Evolutionary conservation across 1,140 invertebrate genomes (phyloP).

Genomic region (Lordiphosa stackelbergi): DNA sequence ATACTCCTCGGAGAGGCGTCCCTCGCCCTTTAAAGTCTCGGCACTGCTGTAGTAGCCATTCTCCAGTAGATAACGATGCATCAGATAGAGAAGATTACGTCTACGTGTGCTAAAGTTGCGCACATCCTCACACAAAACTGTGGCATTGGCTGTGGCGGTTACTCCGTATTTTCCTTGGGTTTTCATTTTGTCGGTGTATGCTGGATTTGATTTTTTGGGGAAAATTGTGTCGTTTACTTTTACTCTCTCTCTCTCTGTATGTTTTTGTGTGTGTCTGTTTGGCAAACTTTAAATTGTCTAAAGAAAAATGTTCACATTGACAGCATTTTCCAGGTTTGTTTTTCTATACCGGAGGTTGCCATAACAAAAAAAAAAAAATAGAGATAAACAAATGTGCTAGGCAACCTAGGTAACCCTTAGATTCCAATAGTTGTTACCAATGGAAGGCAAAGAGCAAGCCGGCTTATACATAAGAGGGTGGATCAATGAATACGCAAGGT

Average conservation of each 20-base stretch:
- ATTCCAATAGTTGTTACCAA: no score
- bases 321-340: neutral
- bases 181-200: slow-evolving; percentile 32
- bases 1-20: slow-evolving; percentile 83
- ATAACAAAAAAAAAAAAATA: neutral
- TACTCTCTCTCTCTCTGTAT: no score
- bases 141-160: slow-evolving; percentile 40
- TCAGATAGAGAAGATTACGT: slow-evolving; percentile 86
- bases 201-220: neutral
- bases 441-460: no score
- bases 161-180: slow-evolving; percentile 59
- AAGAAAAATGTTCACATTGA: no score
- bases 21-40: slow-evolving; percentile 82
- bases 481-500: no score
- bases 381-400: neutral
- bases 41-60: slow-evolving; percentile 84
- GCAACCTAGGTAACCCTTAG: no score
- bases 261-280: no score
- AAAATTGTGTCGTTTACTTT: no score
- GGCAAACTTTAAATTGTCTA: no score
- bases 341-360: neutral
- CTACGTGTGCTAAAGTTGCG: slow-evolving; percentile 78
- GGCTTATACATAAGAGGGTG: no score
- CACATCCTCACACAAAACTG: slow-evolving; percentile 57
- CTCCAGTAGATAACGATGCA: slow-evolving; percentile 86